A percentile compares a stretch with the other conserved stretches of the same genome.
Conservation (phyloP, 1,140 invertebrate species). For the Drosophila cardini region DNA sequence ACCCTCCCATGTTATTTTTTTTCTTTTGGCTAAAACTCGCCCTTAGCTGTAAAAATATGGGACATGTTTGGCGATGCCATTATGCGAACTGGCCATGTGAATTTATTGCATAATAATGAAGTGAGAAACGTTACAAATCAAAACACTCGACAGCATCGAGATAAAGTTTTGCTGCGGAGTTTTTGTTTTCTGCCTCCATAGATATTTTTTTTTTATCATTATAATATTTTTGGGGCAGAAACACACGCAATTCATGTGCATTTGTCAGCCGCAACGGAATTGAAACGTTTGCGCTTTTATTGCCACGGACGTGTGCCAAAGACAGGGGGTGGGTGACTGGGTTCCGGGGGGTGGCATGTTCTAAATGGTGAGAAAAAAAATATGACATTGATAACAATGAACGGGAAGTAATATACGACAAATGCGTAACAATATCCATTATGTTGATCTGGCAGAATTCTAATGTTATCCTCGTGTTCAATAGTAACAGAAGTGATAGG, state of each 20-base stretch:
- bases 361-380: conserved; percentile 63
- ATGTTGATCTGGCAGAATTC: conserved; percentile 34
- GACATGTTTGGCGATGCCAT: conserved; percentile 63
- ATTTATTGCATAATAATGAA: conserved; percentile 85
- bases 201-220: conserved; percentile 68
- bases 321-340: conserved; percentile 2
- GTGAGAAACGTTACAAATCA: conserved; percentile 85
- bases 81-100: conserved; percentile 45
- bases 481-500: too few species aligned
- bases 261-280: conserved; percentile 84
- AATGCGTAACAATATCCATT: conserved; percentile 64
- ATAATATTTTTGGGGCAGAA: conserved; percentile 75
- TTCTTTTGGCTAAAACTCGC: conserved; percentile 17
- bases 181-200: conserved; percentile 6
- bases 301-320: conserved; percentile 68
- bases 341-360: conserved; percentile 36
- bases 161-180: conserved; percentile 59
- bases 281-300: conserved; percentile 82
- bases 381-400: conserved; percentile 64
- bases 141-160: conserved; percentile 83
- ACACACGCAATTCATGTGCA: conserved; percentile 70
- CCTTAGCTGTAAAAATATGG: conserved; percentile 17
- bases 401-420: conserved; percentile 75
- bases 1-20: conserved; percentile 30
- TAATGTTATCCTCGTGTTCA: conserved; percentile 1